Evolutionary conservation across 2,113 vertebrate genomes (phyloP).

Genomic region (Aramus guarauna): DNA sequence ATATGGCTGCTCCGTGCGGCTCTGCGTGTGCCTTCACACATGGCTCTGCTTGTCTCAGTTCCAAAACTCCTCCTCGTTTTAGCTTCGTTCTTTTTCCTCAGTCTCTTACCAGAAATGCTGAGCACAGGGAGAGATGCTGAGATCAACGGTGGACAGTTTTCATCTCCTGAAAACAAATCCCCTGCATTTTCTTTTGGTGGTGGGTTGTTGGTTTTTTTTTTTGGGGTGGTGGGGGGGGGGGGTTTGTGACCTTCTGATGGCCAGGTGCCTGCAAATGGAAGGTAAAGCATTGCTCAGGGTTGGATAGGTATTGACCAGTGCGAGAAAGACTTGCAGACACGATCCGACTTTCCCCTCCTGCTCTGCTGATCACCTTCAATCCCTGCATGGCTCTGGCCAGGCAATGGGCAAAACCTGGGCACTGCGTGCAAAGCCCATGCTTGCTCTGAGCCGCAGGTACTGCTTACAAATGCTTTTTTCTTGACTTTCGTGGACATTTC

Average conservation of each 20-base stretch:
- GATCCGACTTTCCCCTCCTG: neutral
- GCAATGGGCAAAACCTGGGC: neutral
- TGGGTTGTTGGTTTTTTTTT: neutral
- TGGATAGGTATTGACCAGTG: neutral
- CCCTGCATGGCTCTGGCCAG: neutral
- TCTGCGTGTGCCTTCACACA: neutral
- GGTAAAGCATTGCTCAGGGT: neutral
- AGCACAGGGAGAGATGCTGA: neutral
- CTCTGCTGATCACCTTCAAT: neutral
- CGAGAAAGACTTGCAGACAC: neutral
- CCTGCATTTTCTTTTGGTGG: neutral
- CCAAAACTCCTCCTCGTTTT: neutral
- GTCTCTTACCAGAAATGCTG: neutral
- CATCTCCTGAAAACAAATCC: neutral
- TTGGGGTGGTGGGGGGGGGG: no score
- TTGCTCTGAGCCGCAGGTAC: neutral
- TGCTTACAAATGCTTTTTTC: neutral
- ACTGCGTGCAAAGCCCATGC: neutral
- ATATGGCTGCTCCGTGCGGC: accelerated
- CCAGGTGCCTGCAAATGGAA: neutral
- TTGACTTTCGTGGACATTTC: neutral
- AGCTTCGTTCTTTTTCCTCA: neutral
- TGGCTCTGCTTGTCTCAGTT: neutral
- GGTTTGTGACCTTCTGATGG: neutral
- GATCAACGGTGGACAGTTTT: neutral